Percentiles rank a stretch among this genome's conserved stretches.
These are phyloP conservation scores for Lepisosteus oculatus DNA, from an alignment of 2,113 vertebrate genomes.

Conservation along the genomic window DNA sequence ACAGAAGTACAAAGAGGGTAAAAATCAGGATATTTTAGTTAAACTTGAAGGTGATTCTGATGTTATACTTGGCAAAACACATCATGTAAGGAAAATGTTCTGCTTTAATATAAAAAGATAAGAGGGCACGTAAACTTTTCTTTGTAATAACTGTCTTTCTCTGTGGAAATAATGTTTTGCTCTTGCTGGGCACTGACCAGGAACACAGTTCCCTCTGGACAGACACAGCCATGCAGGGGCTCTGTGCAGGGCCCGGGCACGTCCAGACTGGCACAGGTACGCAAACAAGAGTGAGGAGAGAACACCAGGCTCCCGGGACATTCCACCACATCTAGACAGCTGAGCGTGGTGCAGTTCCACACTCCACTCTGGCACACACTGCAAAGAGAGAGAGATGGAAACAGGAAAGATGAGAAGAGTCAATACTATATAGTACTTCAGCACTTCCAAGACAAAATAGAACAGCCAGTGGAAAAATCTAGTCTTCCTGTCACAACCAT, in stretches of 20 bases:
- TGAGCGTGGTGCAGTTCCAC: constrained; percentile 69
- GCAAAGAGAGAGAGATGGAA: background rate
- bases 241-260: constrained; percentile 54
- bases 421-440: background rate
- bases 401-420: background rate
- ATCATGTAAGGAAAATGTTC: too few species aligned
- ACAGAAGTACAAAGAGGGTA: too few species aligned
- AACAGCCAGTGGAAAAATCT: too few species aligned
- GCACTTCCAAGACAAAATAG: too few species aligned
- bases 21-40: too few species aligned
- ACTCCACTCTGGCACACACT: constrained; percentile 66
- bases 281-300: constrained; percentile 71
- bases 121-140: too few species aligned
- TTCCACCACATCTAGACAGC: constrained; percentile 53
- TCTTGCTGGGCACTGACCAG: constrained; percentile 55
- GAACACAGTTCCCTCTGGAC: constrained; percentile 73
- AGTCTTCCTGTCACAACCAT: too few species aligned
- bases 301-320: constrained; percentile 74
- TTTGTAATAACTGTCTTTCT: too few species aligned
- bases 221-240: constrained; percentile 71
- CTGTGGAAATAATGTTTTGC: too few species aligned
- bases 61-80: too few species aligned
- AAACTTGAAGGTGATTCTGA: too few species aligned
- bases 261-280: constrained; percentile 70
- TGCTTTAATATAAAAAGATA: too few species aligned